phyloP scores from a whole-genome alignment of 2,888 invertebrate species.

The Lepidocyrtinus sp. region DNA sequence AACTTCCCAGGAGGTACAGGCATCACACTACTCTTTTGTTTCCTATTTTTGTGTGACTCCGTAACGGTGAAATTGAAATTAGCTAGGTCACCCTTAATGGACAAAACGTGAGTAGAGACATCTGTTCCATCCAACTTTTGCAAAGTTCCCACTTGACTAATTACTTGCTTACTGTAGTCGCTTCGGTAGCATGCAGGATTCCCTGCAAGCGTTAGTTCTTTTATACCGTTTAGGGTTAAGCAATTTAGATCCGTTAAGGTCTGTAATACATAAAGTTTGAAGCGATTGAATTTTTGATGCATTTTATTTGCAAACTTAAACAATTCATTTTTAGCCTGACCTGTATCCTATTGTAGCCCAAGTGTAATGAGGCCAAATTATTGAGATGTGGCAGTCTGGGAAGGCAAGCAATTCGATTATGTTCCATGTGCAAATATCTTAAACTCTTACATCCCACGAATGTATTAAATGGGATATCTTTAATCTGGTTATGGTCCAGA shows the following conservation, averaged over 20 bases:
- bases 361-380: conserved; percentile 61
- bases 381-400: conserved; percentile 66
- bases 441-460: conserved; percentile 65
- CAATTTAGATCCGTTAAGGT: conserved; percentile 62
- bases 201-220: conserved; percentile 60
- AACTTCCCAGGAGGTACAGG: conserved; percentile 46
- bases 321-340: conserved; percentile 29
- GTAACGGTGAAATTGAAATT: conserved; percentile 28
- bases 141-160: conserved; percentile 54
- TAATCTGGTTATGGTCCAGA: conserved; percentile 66
- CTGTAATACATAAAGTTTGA: conserved; percentile 37
- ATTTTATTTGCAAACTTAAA: neutral
- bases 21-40: conserved; percentile 25
- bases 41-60: conserved; percentile 4
- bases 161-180: conserved; percentile 60
- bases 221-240: conserved; percentile 47
- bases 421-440: conserved; percentile 67
- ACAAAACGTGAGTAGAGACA: conserved; percentile 22
- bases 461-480: conserved; percentile 62
- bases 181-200: conserved; percentile 62
- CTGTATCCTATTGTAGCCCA: conserved; percentile 69
- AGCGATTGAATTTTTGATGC: conserved; percentile 15
- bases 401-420: conserved; percentile 64
- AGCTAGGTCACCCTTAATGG: conserved; percentile 29
- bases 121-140: conserved; percentile 63